These are phyloP conservation scores for Sternarchorhynchus goeldii DNA, from an alignment of 2,797 vertebrate species.

Conservation along the genomic window DNA sequence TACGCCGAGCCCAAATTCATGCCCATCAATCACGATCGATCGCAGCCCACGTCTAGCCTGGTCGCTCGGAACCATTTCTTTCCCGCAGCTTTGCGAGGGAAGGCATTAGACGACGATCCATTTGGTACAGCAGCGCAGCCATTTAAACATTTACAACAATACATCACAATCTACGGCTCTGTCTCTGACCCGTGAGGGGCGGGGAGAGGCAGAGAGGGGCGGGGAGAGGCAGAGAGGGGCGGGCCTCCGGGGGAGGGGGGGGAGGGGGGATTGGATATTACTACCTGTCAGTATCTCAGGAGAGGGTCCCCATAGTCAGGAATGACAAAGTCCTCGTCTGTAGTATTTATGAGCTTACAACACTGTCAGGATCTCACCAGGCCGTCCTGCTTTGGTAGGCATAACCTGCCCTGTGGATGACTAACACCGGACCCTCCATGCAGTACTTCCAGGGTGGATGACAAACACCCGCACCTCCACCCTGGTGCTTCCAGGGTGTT, in stretches of 20 bases:
- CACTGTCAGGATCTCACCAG: slow-evolving; percentile 67
- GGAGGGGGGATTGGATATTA: slow-evolving; percentile 45
- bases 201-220: slow-evolving; percentile 40
- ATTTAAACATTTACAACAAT: slow-evolving; percentile 79
- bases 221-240: slow-evolving; percentile 38
- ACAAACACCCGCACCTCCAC: slow-evolving; percentile 40
- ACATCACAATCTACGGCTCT: slow-evolving; percentile 70
- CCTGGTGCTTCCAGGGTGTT: slow-evolving; percentile 23
- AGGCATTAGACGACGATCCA: slow-evolving; percentile 65
- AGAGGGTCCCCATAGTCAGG: slow-evolving; percentile 63
- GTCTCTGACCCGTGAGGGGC: slow-evolving; percentile 58
- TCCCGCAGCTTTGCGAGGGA: slow-evolving; percentile 51
- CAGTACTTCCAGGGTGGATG: slow-evolving; percentile 37
- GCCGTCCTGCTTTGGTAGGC: slow-evolving; percentile 72
- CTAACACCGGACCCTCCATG: slow-evolving; percentile 36
- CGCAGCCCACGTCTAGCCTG: slow-evolving; percentile 47
- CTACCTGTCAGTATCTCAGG: slow-evolving; percentile 61
- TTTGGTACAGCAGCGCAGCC: slow-evolving; percentile 61
- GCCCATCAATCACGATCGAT: slow-evolving; percentile 65
- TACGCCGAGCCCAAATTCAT: slow-evolving; percentile 42
- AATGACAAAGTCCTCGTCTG: slow-evolving; percentile 75
- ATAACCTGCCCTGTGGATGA: slow-evolving; percentile 65
- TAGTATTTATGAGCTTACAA: slow-evolving; percentile 75
- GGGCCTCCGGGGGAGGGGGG: too few relatives aligned
- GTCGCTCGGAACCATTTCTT: slow-evolving; percentile 43